Evolutionary conservation across 2,113 vertebrate genomes (phyloP), one percentile per base, ranked within the genome.

Genomic region (Marmota monax): DNA sequence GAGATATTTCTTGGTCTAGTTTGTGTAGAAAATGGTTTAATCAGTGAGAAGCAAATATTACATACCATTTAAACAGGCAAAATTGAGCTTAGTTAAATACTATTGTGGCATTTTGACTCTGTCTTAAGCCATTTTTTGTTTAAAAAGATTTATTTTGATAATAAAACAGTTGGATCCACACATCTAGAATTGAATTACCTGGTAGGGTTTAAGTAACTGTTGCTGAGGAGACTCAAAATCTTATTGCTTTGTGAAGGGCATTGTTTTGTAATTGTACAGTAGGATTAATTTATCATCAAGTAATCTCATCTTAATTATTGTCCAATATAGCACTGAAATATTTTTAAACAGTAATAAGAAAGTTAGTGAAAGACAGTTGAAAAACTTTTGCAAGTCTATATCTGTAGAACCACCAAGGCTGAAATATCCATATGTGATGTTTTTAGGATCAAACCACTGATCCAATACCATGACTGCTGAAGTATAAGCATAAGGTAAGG

Each of bases 171-270:
- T 53, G 27, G n/a, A 34, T 3, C 16, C 67, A 69, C 14, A 63
- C 82, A 2, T 89, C 61, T 90, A 93, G 95, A 78, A 97, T 89
- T 95, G 94, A 97, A 95, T 95, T 96, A 95, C 84, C 84, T 92
- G 16, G 23, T 88, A 61, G 96, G 90, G 70, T 94, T 79, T 58
- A 34, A 94, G 61, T 61, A 61, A 70, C 0, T 92, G 42, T 53
- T 56, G 23, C 25, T 77, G 37, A 69, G 29, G 34, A 69, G 13
- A 51, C 86, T 48, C 56, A 39, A 83, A 84, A 51, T 84, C 34
- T 97, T 84, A 29, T 97, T 97, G 72, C 56, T 16, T 70, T 37
- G 45, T 63, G 14, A 76, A 96, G 74, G 93, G 84, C 95, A 95
- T 95, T 4, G 34, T 93, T 70, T 72, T 96, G 34, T 94, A 92